phyloP scores from a whole-genome alignment of 1,140 invertebrate species.

The Euwallacea fornicatus region DNA sequence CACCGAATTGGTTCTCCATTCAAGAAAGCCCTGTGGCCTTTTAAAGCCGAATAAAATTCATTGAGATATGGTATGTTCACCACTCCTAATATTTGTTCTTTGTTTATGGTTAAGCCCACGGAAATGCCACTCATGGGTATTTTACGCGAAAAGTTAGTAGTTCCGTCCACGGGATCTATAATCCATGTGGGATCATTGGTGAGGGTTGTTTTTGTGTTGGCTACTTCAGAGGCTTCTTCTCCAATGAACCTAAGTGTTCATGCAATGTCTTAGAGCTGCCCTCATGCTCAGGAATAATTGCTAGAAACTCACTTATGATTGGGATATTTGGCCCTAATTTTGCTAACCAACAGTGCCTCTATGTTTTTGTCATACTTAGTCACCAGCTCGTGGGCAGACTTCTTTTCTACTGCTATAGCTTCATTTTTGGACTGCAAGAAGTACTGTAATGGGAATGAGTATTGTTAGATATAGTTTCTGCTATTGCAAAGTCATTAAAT shows the following conservation, averaged over 20 bases:
- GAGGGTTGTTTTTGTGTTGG: constrained; percentile 59
- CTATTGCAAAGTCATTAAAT: no score
- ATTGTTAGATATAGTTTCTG: no score
- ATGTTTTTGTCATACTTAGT: constrained; percentile 82
- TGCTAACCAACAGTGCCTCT: constrained; percentile 71
- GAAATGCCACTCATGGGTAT: constrained; percentile 69
- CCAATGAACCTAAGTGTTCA: constrained; percentile 61
- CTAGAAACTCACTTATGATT: constrained; percentile 64
- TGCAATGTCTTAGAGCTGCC: no score
- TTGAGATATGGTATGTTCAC: constrained; percentile 78
- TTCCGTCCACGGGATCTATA: constrained; percentile 79
- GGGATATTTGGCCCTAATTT: constrained; percentile 67
- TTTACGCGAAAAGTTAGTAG: constrained; percentile 72
- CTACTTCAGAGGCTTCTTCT: constrained; percentile 71
- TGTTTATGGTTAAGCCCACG: constrained; percentile 66
- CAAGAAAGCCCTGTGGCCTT: constrained; percentile 72
- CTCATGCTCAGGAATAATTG: no score
- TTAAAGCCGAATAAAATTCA: constrained; percentile 71
- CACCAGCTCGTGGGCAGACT: constrained; percentile 69
- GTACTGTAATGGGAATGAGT: no score
- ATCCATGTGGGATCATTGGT: constrained; percentile 88
- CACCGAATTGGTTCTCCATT: constrained; percentile 66
- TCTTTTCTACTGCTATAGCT: no score
- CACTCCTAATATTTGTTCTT: constrained; percentile 67
- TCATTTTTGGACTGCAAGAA: no score